Evolutionary conservation across 2,113 vertebrate species (phyloP).

Genomic region (Hippocampus zosterae): DNA sequence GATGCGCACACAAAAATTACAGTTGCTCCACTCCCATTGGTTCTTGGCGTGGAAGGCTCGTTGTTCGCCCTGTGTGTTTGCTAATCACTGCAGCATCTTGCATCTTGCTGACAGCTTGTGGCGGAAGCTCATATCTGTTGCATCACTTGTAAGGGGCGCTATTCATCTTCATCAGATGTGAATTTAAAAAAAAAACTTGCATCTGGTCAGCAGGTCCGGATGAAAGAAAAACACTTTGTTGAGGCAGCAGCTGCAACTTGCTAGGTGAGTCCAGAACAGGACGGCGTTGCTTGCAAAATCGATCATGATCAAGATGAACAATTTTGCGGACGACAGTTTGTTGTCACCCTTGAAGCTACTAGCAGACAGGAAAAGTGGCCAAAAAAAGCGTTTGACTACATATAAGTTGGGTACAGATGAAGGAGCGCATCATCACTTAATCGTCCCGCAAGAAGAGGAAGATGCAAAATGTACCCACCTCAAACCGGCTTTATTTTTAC

Average conservation of each 20-base stretch:
- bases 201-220: conserved; percentile 29
- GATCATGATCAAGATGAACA: background rate
- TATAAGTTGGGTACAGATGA: background rate
- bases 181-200: conserved; percentile 12
- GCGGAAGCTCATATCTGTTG: conserved; percentile 6
- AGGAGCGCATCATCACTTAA: background rate
- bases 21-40: conserved; percentile 10
- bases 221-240: conserved; percentile 24
- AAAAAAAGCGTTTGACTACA: too few relatives aligned
- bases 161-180: conserved; percentile 25
- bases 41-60: background rate
- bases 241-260: conserved; percentile 8
- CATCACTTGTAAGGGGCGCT: conserved; percentile 8
- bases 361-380: background rate
- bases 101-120: conserved; percentile 20
- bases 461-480: background rate
- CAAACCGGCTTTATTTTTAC: too few relatives aligned
- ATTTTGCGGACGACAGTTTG: background rate
- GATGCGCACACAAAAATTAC: conserved; percentile 1
- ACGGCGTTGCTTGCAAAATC: background rate
- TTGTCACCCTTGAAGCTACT: background rate
- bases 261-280: conserved; percentile 4
- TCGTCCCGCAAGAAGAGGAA: background rate
- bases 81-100: conserved; percentile 1
- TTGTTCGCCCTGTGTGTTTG: background rate